Conservation (phyloP, 2,888 invertebrate species). For the Isotomurus palustris region DNA sequence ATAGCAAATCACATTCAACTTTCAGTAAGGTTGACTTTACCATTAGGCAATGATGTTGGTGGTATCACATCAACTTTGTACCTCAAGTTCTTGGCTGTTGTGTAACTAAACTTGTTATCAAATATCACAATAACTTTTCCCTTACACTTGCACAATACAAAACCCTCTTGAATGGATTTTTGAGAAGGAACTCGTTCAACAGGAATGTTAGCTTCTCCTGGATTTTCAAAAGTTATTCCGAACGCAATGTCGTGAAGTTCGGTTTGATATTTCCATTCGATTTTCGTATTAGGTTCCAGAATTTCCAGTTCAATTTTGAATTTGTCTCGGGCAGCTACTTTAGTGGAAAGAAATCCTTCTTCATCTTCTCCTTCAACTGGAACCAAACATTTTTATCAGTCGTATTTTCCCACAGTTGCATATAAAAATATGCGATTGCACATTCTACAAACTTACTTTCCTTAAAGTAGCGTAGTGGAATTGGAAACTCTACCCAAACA, state of each 20-base stretch:
- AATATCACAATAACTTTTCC: neutral
- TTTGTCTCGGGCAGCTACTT: constrained; percentile 21
- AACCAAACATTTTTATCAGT: neutral
- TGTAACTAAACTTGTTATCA: constrained; percentile 4
- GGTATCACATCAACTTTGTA: constrained; percentile 14
- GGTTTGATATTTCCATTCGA: neutral
- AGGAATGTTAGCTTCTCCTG: neutral
- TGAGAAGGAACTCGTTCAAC: neutral
- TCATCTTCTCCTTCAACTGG: constrained; percentile 20
- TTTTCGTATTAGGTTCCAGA: neutral
- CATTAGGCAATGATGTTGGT: too few species aligned
- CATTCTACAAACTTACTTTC: too few species aligned
- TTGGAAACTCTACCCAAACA: constrained; percentile 16
- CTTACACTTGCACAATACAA: neutral
- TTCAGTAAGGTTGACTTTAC: too few species aligned
- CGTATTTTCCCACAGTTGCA: too few species aligned
- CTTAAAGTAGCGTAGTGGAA: constrained; percentile 21
- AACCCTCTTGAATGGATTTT: neutral
- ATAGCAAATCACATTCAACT: too few species aligned
- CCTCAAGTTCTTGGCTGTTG: constrained; percentile 2
- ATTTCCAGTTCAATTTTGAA: neutral
- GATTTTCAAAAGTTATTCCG: constrained; percentile 8
- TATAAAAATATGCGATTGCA: too few species aligned
- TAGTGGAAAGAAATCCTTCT: constrained; percentile 10
- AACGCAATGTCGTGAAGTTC: constrained; percentile 1